Evolutionary conservation across 2,797 vertebrate genomes (phyloP).

Genomic region (Coracias cyanogaster): DNA sequence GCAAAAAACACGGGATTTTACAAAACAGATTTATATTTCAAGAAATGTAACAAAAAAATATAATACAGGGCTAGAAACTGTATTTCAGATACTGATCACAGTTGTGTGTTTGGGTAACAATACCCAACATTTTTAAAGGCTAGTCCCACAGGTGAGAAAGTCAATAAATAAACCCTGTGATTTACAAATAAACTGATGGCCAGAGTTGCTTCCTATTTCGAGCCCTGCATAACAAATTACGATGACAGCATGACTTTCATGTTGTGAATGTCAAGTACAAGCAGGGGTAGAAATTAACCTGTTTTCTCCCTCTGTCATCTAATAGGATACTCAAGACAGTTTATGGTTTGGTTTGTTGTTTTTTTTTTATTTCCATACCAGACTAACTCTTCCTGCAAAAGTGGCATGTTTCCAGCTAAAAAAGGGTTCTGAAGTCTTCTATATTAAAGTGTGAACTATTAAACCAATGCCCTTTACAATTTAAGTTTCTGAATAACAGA

Average conservation of each 20-base stretch:
- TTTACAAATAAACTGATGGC: conserved; percentile 43
- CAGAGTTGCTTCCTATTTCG: conserved; percentile 65
- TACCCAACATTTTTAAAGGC: background rate
- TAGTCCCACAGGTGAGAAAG: conserved; percentile 28
- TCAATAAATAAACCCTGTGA: conserved; percentile 14
- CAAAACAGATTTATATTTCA: conserved; percentile 35
- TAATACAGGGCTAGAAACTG: conserved; percentile 79
- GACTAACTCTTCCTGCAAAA: conserved; percentile 40
- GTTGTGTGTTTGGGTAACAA: conserved; percentile 17
- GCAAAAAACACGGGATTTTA: background rate
- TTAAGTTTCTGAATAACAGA: conserved; percentile 13
- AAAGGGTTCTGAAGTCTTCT: conserved; percentile 44
- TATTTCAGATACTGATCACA: conserved; percentile 51
- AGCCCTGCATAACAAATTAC: conserved; percentile 77
- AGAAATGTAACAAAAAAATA: conserved; percentile 49
- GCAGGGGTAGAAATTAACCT: conserved; percentile 85
- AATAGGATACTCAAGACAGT: conserved; percentile 25
- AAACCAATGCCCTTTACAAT: conserved; percentile 35
- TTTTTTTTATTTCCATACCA: background rate
- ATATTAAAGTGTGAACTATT: conserved; percentile 14
- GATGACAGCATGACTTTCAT: conserved; percentile 69
- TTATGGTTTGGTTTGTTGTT: background rate
- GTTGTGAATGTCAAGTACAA: conserved; percentile 68
- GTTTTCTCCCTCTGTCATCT: conserved; percentile 62
- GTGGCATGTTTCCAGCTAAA: conserved; percentile 35